Base-by-base conservation (phyloP, 2,797 vertebrate genomes). In the Synaphobranchus kaupii region DNA sequence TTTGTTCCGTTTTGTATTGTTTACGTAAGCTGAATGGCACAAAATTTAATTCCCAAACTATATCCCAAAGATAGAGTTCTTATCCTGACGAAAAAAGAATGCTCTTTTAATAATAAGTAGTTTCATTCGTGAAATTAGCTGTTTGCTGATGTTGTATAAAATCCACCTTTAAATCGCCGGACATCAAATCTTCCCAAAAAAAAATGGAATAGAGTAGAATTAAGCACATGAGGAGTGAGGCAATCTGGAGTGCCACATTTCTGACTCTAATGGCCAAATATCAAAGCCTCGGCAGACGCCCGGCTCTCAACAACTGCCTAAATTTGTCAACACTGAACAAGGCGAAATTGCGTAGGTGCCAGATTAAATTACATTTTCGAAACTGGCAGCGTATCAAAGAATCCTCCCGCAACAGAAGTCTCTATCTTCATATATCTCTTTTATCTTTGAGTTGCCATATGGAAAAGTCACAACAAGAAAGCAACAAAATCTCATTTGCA, bases 201-300 rank as follows among this genome's bases (percentile, higher is more conserved):
- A 80, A 80, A 28, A 47, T 15, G 48, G 48, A 50, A 28, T 12
- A 9, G 76, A 50, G 39, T 9, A 44, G 44, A 80, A 80, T 47
- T 48, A 80, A 25, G 44, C 17, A 20, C 44, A 50, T 22, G 31
- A 48, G 76, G 44, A 80, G 20, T n/a, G n/a, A n/a, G 20, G 39
- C 39, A 80, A 20, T 54, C 47, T 54, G 81, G 13, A 12, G n/a
- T 31, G 50, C 52, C 81, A 56, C 31, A 83, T 83, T 83, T 83
- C 81, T 31, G 10, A 10, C 50, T 31, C 39, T 58, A 90, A 92
- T 86, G 25, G 86, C 90, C 91, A 93, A 92, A 92, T 92, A 93
- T 95, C 92, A 93, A 94, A 87, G 93, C 86, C 50, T 48, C 90
- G 86, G 85, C 81, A 58, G 52, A 9, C 7, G 87, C 84, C 50